phyloP scores from a whole-genome alignment of 2,113 vertebrate genomes.

The Oncorhynchus mykiss region DNA sequence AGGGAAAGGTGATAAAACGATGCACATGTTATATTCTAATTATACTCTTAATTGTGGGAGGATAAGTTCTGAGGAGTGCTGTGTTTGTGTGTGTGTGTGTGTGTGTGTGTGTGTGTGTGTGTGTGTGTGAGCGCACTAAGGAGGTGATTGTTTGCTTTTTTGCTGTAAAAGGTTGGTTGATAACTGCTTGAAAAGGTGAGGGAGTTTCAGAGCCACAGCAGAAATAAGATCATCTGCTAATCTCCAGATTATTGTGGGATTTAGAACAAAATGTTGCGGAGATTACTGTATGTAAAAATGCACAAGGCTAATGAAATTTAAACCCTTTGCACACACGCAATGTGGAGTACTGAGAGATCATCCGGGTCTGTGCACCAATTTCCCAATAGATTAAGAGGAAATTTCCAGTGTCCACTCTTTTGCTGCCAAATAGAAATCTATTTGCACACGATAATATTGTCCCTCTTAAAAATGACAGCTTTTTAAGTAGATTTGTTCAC shows the following conservation, averaged over 20 bases:
- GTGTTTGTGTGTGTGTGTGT: conserved; percentile 4
- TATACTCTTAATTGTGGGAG: conserved; percentile 78
- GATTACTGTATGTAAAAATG: conserved; percentile 57
- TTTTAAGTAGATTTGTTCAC: conserved; percentile 7
- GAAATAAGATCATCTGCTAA: conserved; percentile 70
- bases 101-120: conserved; percentile 8
- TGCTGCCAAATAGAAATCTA: conserved; percentile 68
- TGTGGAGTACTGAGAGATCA: conserved; percentile 30
- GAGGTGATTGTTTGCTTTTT: conserved; percentile 65
- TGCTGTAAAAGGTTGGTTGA: conserved; percentile 61
- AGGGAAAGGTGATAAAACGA: conserved; percentile 72
- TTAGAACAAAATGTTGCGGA: conserved; percentile 58
- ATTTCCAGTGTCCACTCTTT: conserved; percentile 61
- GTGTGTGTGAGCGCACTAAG: conserved; percentile 51
- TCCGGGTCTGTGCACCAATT: conserved; percentile 55
- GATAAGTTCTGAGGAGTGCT: conserved; percentile 67
- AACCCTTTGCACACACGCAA: conserved; percentile 40
- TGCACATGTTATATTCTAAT: conserved; percentile 80
- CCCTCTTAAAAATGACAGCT: conserved; percentile 62
- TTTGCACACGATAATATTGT: conserved; percentile 63
- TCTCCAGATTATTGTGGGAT: conserved; percentile 69
- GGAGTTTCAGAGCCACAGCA: conserved; percentile 53
- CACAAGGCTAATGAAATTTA: conserved; percentile 67
- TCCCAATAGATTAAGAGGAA: conserved; percentile 61
- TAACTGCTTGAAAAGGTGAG: conserved; percentile 67